These are phyloP conservation scores for Zosterops lateralis DNA, from an alignment of 2,113 vertebrate species.

Conservation along the genomic window DNA sequence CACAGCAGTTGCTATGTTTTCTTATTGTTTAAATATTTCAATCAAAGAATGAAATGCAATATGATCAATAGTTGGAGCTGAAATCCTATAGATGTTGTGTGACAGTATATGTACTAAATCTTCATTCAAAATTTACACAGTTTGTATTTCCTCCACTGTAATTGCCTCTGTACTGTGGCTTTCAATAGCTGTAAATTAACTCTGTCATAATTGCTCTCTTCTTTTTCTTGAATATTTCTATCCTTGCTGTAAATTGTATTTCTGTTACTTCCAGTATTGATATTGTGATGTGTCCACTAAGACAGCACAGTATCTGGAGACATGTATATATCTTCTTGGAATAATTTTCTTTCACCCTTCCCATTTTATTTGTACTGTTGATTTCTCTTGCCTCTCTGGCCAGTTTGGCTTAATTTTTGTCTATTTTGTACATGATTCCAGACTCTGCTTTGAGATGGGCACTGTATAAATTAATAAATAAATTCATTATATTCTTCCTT, in stretches of 20 bases:
- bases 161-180: conserved; percentile 1
- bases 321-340: neutral
- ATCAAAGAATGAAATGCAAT: neutral
- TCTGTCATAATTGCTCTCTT: conserved; percentile 18
- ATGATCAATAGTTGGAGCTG: conserved; percentile 4
- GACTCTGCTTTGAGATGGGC: conserved; percentile 28
- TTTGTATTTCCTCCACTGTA: conserved; percentile 31
- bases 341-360: neutral
- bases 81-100: neutral
- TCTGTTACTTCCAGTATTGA: neutral
- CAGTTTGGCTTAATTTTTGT: conserved; percentile 54
- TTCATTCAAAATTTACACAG: conserved; percentile 38
- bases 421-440: conserved; percentile 30
- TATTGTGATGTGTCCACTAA: neutral
- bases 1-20: neutral
- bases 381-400: conserved; percentile 35
- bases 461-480: conserved; percentile 57
- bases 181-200: conserved; percentile 47
- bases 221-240: neutral
- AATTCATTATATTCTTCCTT: conserved; percentile 31
- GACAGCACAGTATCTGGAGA: neutral
- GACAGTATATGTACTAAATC: neutral
- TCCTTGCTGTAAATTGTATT: conserved; percentile 1
- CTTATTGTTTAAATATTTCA: neutral
- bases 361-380: neutral